phyloP scores from a whole-genome alignment of 2,113 vertebrate species.

The Oplegnathus fasciatus region DNA sequence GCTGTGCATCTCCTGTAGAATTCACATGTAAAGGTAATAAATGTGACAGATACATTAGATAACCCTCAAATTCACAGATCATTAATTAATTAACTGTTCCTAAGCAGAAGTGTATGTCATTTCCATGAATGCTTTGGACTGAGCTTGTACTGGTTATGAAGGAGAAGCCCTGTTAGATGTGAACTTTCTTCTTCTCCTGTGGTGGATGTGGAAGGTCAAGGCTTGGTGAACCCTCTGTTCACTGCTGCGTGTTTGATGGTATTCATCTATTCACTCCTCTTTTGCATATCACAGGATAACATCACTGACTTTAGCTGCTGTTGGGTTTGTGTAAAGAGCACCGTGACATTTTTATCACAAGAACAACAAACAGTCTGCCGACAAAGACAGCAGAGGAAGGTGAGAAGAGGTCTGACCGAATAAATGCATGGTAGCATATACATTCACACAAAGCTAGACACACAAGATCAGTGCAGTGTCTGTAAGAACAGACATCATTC shows the following conservation, averaged over 20 bases:
- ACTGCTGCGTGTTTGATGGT: background rate
- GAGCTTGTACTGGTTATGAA: background rate
- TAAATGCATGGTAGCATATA: background rate
- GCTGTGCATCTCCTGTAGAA: no score
- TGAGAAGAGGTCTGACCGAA: background rate
- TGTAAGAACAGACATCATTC: slow-evolving; percentile 19
- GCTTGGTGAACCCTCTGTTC: background rate
- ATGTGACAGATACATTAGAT: no score
- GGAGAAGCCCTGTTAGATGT: background rate
- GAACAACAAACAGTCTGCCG: background rate
- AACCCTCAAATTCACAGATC: no score
- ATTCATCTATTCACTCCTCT: slow-evolving; percentile 5
- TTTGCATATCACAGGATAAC: slow-evolving; percentile 46
- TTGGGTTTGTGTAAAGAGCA: slow-evolving; percentile 34
- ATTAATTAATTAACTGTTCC: no score
- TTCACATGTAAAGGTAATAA: no score
- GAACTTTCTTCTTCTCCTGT: background rate
- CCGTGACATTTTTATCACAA: slow-evolving; percentile 38
- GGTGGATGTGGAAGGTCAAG: background rate
- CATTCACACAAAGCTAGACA: background rate
- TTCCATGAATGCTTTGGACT: background rate
- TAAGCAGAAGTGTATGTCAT: no score
- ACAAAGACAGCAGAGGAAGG: background rate
- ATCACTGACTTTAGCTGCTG: slow-evolving; percentile 1
- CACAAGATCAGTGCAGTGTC: slow-evolving; percentile 6